These are phyloP conservation scores for Macaca mulatta DNA, from an alignment of 2,113 vertebrate species.

Conservation along the genomic window DNA sequence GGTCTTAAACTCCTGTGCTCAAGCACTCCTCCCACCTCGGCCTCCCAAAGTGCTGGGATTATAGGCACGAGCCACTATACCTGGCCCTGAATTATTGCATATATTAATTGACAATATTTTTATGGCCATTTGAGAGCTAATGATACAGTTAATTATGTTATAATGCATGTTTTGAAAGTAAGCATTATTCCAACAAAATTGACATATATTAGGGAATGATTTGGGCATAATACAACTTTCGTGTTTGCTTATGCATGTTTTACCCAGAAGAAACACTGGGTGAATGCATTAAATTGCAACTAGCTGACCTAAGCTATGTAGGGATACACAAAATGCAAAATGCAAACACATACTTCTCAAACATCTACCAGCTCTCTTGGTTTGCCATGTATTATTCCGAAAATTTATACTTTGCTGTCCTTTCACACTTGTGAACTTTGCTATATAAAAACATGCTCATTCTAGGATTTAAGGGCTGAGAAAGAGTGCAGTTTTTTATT, in stretches of 20 bases:
- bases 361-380: neutral
- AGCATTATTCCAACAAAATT: neutral
- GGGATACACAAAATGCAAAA: neutral
- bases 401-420: neutral
- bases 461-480: neutral
- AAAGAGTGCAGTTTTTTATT: neutral
- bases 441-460: neutral
- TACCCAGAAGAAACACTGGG: neutral
- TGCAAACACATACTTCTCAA: neutral
- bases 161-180: conserved; percentile 3
- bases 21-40: no score
- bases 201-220: neutral
- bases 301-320: neutral
- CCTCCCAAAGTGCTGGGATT: no score
- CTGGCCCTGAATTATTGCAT: neutral
- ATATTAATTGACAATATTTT: neutral
- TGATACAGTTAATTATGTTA: neutral
- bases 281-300: neutral
- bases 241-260: neutral
- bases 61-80: no score
- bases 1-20: no score
- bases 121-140: neutral
- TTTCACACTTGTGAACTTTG: neutral
- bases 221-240: neutral
- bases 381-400: neutral